A percentile compares a stretch with the other conserved stretches of the same genome.
Evolutionary conservation across 2,797 vertebrate genomes (phyloP).

Genomic region (Macropus fuliginosus): DNA sequence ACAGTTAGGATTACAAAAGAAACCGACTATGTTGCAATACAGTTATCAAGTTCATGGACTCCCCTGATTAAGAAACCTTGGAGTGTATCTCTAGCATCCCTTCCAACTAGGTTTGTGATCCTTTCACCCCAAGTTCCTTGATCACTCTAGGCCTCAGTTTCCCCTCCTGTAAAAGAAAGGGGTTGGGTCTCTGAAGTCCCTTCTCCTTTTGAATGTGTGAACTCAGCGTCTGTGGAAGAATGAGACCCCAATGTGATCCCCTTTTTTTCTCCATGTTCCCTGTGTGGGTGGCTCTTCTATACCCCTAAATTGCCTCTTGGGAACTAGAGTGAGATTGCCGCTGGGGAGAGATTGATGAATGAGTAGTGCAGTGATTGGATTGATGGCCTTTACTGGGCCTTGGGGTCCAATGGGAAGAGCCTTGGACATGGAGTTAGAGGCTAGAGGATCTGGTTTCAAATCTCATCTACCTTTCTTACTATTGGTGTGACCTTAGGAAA

Average conservation of each 20-base stretch:
- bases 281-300: not conserved
- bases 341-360: not conserved
- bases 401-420: too few species aligned
- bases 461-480: not conserved
- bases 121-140: not conserved
- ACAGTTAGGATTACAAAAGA: not conserved
- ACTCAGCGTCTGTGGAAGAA: not conserved
- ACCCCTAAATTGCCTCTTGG: not conserved
- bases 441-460: not conserved
- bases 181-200: not conserved
- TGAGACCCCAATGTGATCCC: not conserved
- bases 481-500: not conserved
- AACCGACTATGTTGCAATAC: not conserved
- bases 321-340: not conserved
- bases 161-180: not conserved
- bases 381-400: too few species aligned
- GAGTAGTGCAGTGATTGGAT: not conserved
- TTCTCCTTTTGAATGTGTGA: not conserved
- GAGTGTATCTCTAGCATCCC: not conserved
- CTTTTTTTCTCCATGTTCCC: not conserved
- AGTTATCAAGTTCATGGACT: not conserved
- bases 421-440: not conserved
- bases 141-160: not conserved
- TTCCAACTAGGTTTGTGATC: not conserved
- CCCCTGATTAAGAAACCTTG: not conserved